Conservation (phyloP, 2,888 invertebrate genomes). For the Alentia gelatinosa region DNA sequence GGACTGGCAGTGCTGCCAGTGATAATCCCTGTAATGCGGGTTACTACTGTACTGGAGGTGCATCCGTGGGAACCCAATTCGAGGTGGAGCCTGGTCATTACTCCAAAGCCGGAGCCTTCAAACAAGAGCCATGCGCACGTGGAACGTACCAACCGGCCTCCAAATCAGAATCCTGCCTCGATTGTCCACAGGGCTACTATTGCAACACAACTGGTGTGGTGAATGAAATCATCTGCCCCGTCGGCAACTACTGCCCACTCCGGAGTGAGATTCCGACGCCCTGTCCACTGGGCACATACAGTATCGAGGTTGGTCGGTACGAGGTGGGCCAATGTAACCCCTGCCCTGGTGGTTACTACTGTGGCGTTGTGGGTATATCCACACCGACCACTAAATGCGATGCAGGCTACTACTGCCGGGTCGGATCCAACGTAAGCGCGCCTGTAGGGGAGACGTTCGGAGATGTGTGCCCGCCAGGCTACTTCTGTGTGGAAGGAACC, state of each 20-base stretch:
- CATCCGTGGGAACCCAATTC: constrained; percentile 74
- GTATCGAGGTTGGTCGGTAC: constrained; percentile 70
- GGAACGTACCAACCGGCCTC: constrained; percentile 73
- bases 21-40: constrained; percentile 73
- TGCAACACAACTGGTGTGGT: constrained; percentile 69
- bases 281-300: constrained; percentile 75
- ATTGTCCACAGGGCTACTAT: constrained; percentile 78
- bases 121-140: constrained; percentile 75
- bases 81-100: constrained; percentile 75
- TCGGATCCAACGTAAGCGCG: constrained; percentile 60
- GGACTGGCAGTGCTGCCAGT: constrained; percentile 68
- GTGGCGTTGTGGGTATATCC: constrained; percentile 73
- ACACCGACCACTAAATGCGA: constrained; percentile 69
- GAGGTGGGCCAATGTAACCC: constrained; percentile 71
- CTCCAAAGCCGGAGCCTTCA: constrained; percentile 75
- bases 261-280: constrained; percentile 74
- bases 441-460: constrained; percentile 66
- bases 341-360: constrained; percentile 72
- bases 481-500: constrained; percentile 76
- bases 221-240: constrained; percentile 73
- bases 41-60: constrained; percentile 78
- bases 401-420: constrained; percentile 75
- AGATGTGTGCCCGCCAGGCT: constrained; percentile 76
- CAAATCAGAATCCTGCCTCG: constrained; percentile 69
- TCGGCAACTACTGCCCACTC: constrained; percentile 76